Evolutionary conservation across 2,797 vertebrate species (phyloP), one percentile per base, ranked within the genome.

Genomic region (Bothrops alternatus): DNA sequence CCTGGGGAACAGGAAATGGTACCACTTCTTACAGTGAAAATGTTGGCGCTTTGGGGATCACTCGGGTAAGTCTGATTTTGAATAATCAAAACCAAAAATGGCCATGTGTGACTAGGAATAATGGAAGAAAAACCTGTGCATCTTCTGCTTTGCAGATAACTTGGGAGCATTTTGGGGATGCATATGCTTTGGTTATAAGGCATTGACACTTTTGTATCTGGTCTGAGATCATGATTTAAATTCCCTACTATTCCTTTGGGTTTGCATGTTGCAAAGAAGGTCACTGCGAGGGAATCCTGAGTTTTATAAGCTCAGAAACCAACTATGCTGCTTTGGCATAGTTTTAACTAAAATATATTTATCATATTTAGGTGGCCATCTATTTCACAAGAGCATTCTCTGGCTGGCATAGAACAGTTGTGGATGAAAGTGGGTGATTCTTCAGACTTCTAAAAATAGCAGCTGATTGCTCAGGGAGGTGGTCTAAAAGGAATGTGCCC

Each of bases 11-110:
- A 0, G 99, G 99, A 11, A 99, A 99, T 0, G 99, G 99, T 23
- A 99, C 99, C 94, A 99, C 99, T 0, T 99, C 99, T 0, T 99
- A 98, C 98, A 99, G 99, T 0, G 99, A 99, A 97, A 99, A 99
- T 0, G 96, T 99, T 2, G 99, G 99, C 1, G 99, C 98, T 0
- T 97, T 99, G 90, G 99, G 99, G 26, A 99, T 99, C 96, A 99
- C 99, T 63, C 99, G 98, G 98, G 99, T 99, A 97, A 97, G 97
- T 57, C 82, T 88, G 0, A 1, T 58, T 78, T 20, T 78, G 37
- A 42, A 78, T 42, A 37, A 42, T 47, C 8, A 78, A 42, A 78
- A 78, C 3, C 73, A 78, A 78, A 42, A 78, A 3, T 78, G 73
- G 73, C 37, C 20, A 2, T 42, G 73, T 23, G 37, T 47, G 18